Base-by-base conservation (phyloP, 2,888 invertebrate genomes). In the Acronicta psi region DNA sequence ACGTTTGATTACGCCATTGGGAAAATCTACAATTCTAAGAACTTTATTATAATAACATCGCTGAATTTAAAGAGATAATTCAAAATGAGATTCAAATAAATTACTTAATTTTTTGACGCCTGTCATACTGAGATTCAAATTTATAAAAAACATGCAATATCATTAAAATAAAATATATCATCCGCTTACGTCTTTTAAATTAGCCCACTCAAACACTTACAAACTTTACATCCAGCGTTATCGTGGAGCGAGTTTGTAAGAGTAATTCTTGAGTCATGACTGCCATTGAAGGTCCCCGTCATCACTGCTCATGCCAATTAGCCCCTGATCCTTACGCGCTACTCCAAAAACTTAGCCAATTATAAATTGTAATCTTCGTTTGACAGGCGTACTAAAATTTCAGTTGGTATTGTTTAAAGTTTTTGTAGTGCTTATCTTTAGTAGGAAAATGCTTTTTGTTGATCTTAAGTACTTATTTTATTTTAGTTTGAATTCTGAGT, bases 191-290 rank as follows among this genome's bases (percentile, higher is more conserved):
- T 54, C 50, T 62, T 40, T 3, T 54, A 9, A 58, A 62, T 65
- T 66, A 41, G 6, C 20, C 62, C 56, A 36, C 11, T 4, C 20
- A 54, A 61, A 61, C 55, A 58, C 45, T 67, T 47, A 31, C 52
- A 76, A 78, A 77, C 69, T 82, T 75, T 82, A 79, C 76, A 79
- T 75, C 79, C 79, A 81, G 69, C 68, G 80, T 82, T 87, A 87
- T 86, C 85, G 80, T 69, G 61, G 71, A 77, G 69, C 70, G 77
- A 87, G 84, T 88, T 87, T 77, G 80, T 81, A 83, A 87, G 83
- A 79, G 84, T 85, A 82, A 87, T 85, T 85, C 77, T 80, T 80
- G 80, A 82, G 75, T 77, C 79, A 82, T 79, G 81, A 81, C 80
- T 81, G 73, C 75, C 72, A 73, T 74, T 77, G 67, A 73, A 77